Conservation (phyloP, 1,140 invertebrate species). For the Ericerus pela region DNA sequence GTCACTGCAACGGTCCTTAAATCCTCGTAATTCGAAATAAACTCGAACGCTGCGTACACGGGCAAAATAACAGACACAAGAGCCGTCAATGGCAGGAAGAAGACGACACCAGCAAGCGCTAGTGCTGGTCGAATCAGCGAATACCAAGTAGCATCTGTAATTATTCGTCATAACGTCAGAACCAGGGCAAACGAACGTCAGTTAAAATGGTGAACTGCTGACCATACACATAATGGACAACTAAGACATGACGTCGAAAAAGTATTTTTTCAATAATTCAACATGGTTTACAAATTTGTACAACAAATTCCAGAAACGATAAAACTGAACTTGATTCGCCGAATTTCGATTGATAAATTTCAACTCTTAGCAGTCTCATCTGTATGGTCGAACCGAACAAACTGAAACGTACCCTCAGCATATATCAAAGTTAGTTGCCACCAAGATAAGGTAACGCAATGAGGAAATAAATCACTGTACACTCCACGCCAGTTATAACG, state of each 20-base stretch:
- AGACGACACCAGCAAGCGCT: conserved; percentile 54
- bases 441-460: conserved; percentile 74
- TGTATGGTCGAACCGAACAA: no score
- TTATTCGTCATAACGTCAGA: not conserved
- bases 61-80: conserved; percentile 26
- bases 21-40: not conserved
- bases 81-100: conserved; percentile 61
- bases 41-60: not conserved
- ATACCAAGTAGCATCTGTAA: conserved; percentile 35
- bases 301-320: no score
- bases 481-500: conserved; percentile 58
- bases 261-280: no score
- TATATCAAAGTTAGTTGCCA: conserved; percentile 64
- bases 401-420: conserved; percentile 48
- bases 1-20: not conserved
- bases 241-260: no score
- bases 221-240: no score
- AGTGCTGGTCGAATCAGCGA: conserved; percentile 58
- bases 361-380: no score
- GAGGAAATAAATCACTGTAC: conserved; percentile 60
- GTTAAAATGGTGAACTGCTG: not conserved
- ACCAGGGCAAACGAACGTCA: not conserved
- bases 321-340: no score
- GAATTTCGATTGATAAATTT: no score
- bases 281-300: no score